Evolutionary conservation across 1,140 invertebrate genomes (phyloP).

Genomic region (Hypothenemus hampei): DNA sequence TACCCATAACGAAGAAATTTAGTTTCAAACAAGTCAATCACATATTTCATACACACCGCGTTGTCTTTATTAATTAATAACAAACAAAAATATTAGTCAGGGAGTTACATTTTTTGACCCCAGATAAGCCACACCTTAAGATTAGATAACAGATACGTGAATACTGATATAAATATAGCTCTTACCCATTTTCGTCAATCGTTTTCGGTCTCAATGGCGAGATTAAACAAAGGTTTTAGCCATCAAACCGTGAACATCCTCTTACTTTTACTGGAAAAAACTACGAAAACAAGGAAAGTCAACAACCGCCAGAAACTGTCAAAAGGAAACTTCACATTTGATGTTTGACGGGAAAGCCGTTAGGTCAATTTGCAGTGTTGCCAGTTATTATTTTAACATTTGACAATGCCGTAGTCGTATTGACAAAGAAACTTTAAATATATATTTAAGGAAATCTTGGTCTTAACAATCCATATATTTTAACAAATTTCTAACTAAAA

Average conservation of each 20-base stretch:
- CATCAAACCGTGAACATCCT: constrained; percentile 4
- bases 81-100: constrained; percentile 1
- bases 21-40: too few relatives aligned
- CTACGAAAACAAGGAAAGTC: constrained; percentile 12
- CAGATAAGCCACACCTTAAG: constrained; percentile 27
- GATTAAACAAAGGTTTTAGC: constrained; percentile 9
- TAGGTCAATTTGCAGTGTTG: too few relatives aligned
- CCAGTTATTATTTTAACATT: too few relatives aligned
- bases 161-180: neutral
- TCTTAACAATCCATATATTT: too few relatives aligned
- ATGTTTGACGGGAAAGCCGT: too few relatives aligned
- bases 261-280: constrained; percentile 18
- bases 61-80: too few relatives aligned
- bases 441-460: too few relatives aligned
- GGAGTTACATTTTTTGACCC: neutral
- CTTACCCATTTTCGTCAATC: constrained; percentile 22
- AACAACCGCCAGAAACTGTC: constrained; percentile 13
- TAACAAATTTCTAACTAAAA: too few relatives aligned
- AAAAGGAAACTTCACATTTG: neutral
- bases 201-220: constrained; percentile 7
- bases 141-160: constrained; percentile 13
- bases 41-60: too few relatives aligned
- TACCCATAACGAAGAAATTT: too few relatives aligned
- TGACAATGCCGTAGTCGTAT: too few relatives aligned
- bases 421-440: too few relatives aligned